Percentiles rank a stretch among this genome's conserved stretches.
Conservation (phyloP, 2,888 invertebrate species). For the Rhynchonema sp. region DNA sequence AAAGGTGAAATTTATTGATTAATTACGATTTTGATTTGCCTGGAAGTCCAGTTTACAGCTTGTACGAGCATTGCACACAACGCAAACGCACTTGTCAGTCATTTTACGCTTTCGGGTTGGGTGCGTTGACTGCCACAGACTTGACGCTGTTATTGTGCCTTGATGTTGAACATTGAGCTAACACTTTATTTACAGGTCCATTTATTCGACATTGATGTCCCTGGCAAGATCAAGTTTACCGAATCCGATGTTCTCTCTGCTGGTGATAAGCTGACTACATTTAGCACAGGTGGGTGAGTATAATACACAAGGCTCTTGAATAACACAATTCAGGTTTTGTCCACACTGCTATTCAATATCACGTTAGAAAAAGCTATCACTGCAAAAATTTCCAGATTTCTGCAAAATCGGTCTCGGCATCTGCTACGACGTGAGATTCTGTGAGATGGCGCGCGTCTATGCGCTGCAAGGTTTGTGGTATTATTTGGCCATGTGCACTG, state of each 20-base stretch:
- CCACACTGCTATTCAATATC: too few relatives aligned
- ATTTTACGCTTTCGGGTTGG: too few relatives aligned
- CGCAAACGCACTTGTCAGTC: too few relatives aligned
- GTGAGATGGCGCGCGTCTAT: conserved; percentile 52
- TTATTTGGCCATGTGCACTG: too few relatives aligned
- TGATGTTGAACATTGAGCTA: background rate
- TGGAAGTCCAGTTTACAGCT: too few relatives aligned
- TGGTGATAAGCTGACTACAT: conserved; percentile 52
- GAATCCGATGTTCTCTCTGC: conserved; percentile 65
- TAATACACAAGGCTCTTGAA: too few relatives aligned
- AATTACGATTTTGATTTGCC: background rate
- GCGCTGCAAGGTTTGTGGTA: conserved; percentile 29
- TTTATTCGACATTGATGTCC: conserved; percentile 84
- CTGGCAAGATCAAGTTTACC: conserved; percentile 70
- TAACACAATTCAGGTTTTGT: too few relatives aligned
- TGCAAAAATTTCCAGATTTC: conserved; percentile 35
- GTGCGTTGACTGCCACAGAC: too few relatives aligned
- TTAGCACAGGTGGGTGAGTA: conserved; percentile 43
- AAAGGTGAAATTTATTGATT: conserved; percentile 41
- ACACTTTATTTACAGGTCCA: conserved; percentile 47
- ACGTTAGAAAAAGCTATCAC: too few relatives aligned
- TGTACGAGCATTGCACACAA: background rate
- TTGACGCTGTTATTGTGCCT: too few relatives aligned
- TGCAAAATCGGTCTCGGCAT: conserved; percentile 70
- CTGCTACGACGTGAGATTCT: conserved; percentile 81